Conservation (phyloP, 2,888 invertebrate species). For the Eupeodes latifasciatus region DNA sequence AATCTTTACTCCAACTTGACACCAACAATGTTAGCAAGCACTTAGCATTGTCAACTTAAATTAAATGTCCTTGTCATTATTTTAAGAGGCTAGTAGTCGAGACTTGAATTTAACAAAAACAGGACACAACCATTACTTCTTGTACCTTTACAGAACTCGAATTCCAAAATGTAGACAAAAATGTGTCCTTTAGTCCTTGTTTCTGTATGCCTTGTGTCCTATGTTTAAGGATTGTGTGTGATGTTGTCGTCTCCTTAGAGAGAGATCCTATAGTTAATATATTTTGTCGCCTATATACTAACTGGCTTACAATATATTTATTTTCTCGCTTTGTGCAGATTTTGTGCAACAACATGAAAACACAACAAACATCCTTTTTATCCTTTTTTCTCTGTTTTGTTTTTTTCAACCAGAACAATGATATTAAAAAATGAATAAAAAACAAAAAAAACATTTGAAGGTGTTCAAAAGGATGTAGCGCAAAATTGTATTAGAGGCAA, state of each 20-base stretch:
- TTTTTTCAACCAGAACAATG: not conserved
- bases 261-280: conserved; percentile 60
- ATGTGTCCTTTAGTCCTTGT: conserved; percentile 7
- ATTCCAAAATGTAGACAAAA: conserved; percentile 10
- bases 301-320: conserved; percentile 42
- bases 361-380: conserved; percentile 8
- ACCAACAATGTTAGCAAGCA: conserved; percentile 63
- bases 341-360: conserved; percentile 49
- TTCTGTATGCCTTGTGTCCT: not conserved
- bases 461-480: conserved; percentile 53
- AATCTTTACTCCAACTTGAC: not conserved
- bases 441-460: conserved; percentile 29
- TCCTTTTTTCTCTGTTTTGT: not conserved
- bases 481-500: conserved; percentile 70
- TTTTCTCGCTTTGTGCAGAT: conserved; percentile 20
- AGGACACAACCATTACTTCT: conserved; percentile 45
- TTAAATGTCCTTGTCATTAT: conserved; percentile 74
- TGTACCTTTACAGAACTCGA: conserved; percentile 9
- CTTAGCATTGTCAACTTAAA: conserved; percentile 68
- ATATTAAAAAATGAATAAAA: not conserved
- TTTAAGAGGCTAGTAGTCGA: conserved; percentile 52
- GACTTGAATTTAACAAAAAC: conserved; percentile 27
- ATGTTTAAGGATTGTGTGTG: not conserved
- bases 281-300: conserved; percentile 43
- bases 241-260: not conserved